A percentile compares a stretch with the other conserved stretches of the same genome.
Evolutionary conservation across 2,113 vertebrate genomes (phyloP).

Genomic region (Mesoclemmys tuberculata): DNA sequence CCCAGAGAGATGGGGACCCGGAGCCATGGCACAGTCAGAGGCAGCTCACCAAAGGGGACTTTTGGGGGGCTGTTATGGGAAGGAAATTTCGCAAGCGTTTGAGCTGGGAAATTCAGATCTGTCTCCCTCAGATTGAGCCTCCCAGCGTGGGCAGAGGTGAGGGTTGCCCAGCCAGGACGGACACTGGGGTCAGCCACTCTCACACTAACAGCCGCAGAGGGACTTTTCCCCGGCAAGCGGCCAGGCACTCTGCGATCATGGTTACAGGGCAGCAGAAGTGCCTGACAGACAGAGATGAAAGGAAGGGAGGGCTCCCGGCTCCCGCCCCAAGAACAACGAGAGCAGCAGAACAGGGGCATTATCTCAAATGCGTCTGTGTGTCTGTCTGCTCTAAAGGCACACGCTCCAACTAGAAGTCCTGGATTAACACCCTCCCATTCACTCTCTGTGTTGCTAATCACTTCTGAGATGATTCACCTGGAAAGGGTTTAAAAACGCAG

Average conservation of each 20-base stretch:
- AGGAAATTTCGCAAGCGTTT: not conserved
- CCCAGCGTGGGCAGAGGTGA: not conserved
- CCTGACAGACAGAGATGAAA: not conserved
- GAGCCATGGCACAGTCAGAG: not conserved
- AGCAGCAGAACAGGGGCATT: not conserved
- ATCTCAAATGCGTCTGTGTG: not conserved
- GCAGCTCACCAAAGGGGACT: not conserved
- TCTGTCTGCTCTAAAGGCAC: not conserved
- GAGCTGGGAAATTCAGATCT: not conserved
- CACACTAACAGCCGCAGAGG: not conserved
- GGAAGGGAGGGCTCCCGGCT: not conserved
- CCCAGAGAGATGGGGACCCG: not conserved
- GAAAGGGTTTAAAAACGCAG: no score
- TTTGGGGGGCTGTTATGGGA: not conserved
- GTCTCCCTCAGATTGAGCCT: not conserved
- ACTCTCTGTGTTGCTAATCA: not conserved
- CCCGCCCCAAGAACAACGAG: no score
- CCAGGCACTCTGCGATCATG: no score
- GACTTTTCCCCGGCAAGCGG: not conserved
- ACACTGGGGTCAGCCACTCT: no score
- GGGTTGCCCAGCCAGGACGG: no score
- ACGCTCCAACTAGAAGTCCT: rapidly evolving
- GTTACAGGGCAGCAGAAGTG: no score
- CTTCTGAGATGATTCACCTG: not conserved
- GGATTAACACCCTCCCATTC: not conserved